Conservation (phyloP, 2,797 vertebrate genomes). For the Anas bahamensis region DNA sequence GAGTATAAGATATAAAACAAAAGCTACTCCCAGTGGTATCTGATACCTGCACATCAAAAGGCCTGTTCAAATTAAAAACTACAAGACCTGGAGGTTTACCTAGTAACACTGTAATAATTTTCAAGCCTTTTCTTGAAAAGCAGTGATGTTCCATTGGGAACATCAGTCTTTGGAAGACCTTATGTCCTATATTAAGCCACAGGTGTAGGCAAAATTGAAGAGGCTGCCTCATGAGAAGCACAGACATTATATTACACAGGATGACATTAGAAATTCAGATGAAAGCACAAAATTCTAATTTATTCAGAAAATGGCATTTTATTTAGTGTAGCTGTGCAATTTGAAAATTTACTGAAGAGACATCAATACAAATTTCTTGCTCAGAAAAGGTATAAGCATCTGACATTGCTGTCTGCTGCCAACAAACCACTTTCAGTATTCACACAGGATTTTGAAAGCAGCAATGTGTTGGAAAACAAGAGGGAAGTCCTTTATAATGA, state of each 20-base stretch:
- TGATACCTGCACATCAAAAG: conserved; percentile 7
- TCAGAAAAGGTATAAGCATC: conserved; percentile 47
- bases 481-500: conserved; percentile 43
- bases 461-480: not conserved
- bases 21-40: not conserved
- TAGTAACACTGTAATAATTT: conserved; percentile 33
- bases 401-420: conserved; percentile 62
- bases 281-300: conserved; percentile 73
- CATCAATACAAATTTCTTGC: conserved; percentile 61
- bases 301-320: conserved; percentile 82
- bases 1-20: not conserved
- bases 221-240: conserved; percentile 53
- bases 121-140: conserved; percentile 28
- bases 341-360: conserved; percentile 67
- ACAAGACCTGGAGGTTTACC: not conserved
- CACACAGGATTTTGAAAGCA: not conserved
- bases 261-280: conserved; percentile 70
- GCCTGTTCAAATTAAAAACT: conserved; percentile 50
- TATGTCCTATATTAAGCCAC: conserved; percentile 66
- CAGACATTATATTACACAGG: conserved; percentile 50
- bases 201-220: conserved; percentile 64
- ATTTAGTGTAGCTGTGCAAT: conserved; percentile 75
- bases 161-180: not conserved
- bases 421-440: conserved; percentile 6
- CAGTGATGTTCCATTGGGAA: conserved; percentile 6